Conservation (phyloP, 2,797 vertebrate genomes). For the Staurois parvus region DNA sequence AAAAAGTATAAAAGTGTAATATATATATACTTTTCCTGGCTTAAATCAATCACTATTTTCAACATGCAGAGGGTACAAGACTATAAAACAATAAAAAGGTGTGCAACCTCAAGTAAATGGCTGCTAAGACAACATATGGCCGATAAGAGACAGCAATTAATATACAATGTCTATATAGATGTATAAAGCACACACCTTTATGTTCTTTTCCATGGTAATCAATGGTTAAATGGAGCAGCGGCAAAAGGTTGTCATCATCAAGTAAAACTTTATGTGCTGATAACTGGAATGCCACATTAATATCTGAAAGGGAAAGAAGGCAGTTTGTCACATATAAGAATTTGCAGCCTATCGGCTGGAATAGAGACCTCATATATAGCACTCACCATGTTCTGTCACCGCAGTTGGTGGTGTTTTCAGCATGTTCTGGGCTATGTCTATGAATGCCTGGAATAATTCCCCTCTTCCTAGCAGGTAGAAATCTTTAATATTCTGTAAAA, state of each 20-base stretch:
- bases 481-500: constrained; percentile 95
- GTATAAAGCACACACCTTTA: constrained; percentile 85
- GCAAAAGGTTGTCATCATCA: constrained; percentile 96
- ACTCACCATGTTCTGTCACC: constrained; percentile 94
- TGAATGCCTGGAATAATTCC: constrained; percentile 96
- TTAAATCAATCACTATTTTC: too few species aligned
- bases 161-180: too few species aligned
- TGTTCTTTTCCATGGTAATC: constrained; percentile 94
- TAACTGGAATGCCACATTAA: constrained; percentile 97
- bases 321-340: neutral
- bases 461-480: constrained; percentile 96
- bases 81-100: too few species aligned
- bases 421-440: constrained; percentile 97
- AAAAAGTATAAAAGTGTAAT: too few species aligned
- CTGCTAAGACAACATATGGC: too few species aligned
- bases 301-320: constrained; percentile 78
- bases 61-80: too few species aligned
- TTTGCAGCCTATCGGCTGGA: neutral
- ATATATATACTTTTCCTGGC: too few species aligned
- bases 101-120: too few species aligned
- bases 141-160: too few species aligned
- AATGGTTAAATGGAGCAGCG: constrained; percentile 92
- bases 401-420: constrained; percentile 93
- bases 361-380: neutral
- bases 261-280: constrained; percentile 95